phyloP scores from a whole-genome alignment of 2,888 invertebrate genomes.

The Callinectes sapidus region DNA sequence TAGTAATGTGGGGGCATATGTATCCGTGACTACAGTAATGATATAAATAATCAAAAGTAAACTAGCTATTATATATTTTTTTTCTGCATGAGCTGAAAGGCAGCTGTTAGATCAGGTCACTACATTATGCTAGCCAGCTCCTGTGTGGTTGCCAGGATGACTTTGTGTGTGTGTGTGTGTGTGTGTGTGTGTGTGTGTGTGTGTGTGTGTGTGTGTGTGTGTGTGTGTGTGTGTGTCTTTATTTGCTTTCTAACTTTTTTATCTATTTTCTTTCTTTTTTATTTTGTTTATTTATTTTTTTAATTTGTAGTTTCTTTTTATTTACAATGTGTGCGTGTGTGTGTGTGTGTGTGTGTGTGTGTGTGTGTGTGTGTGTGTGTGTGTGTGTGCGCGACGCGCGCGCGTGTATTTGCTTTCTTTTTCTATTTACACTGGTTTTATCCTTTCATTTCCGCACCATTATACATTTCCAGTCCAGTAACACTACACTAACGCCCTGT shows the following conservation, averaged over 20 bases:
- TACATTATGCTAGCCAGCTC: too few relatives aligned
- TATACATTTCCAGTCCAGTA: not conserved
- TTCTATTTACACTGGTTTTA: not conserved
- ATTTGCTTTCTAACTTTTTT: too few relatives aligned
- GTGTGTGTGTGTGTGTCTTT: slow-evolving; percentile 52
- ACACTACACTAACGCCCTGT: not conserved
- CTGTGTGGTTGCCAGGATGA: not conserved
- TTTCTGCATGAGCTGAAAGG: not conserved
- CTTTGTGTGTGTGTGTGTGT: not conserved
- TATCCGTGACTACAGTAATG: not conserved
- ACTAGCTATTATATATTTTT: not conserved
- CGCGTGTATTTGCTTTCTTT: not conserved
- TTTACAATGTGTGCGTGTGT: slow-evolving; percentile 50
- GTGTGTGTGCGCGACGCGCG: slow-evolving; percentile 5
- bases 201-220: slow-evolving; percentile 52
- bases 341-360: slow-evolving; percentile 44
- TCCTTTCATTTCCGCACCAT: not conserved
- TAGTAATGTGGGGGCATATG: not conserved
- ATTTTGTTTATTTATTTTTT: too few relatives aligned
- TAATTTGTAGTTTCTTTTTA: too few relatives aligned
- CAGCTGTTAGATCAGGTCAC: too few relatives aligned
- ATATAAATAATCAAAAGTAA: not conserved
- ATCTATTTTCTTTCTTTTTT: too few relatives aligned
- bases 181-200: slow-evolving; percentile 42
- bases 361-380: slow-evolving; percentile 38